Evolutionary conservation across 1,140 invertebrate genomes (phyloP).

Genomic region (Drosophila ogumai): DNA sequence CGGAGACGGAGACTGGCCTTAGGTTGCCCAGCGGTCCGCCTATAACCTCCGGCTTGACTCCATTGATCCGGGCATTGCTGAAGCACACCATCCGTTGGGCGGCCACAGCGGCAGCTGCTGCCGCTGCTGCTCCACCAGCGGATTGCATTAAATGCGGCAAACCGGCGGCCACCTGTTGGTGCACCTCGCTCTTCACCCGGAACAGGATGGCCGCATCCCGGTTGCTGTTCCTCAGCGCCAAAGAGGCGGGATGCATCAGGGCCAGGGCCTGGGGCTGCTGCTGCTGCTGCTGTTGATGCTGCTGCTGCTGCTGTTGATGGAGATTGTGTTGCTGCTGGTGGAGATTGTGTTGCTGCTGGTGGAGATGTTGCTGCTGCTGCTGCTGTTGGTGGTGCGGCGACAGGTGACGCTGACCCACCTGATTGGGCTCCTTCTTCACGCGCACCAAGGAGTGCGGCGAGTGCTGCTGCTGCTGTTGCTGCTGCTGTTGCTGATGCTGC

Average conservation of each 20-base stretch:
- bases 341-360: constrained; percentile 83
- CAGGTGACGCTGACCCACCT: constrained; percentile 74
- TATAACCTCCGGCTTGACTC: constrained; percentile 92
- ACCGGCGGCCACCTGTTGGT: constrained; percentile 78
- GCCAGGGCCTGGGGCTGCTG: constrained; percentile 78
- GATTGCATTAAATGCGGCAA: constrained; percentile 72
- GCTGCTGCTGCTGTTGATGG: constrained; percentile 53
- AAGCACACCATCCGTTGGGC: constrained; percentile 87
- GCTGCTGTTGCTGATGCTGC: constrained; percentile 79
- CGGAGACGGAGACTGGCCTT: constrained; percentile 74
- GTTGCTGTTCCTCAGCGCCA: constrained; percentile 79
- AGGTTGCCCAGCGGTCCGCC: constrained; percentile 89
- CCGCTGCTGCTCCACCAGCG: constrained; percentile 62
- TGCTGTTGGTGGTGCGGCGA: constrained; percentile 78
- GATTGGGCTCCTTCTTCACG: constrained; percentile 85
- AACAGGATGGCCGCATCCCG: constrained; percentile 80
- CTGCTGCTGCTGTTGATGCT: constrained; percentile 80
- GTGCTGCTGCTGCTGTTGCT: constrained; percentile 82
- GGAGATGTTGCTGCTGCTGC: constrained; percentile 51
- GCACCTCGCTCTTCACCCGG: constrained; percentile 83
- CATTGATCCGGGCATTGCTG: constrained; percentile 88
- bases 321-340: constrained; percentile 33
- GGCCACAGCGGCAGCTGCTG: constrained; percentile 72
- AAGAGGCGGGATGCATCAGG: constrained; percentile 75
- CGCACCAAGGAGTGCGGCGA: constrained; percentile 85